Evolutionary conservation across 2,888 invertebrate species (phyloP), one percentile per base, ranked within the genome.

Genomic region (Epiblema foenella): DNA sequence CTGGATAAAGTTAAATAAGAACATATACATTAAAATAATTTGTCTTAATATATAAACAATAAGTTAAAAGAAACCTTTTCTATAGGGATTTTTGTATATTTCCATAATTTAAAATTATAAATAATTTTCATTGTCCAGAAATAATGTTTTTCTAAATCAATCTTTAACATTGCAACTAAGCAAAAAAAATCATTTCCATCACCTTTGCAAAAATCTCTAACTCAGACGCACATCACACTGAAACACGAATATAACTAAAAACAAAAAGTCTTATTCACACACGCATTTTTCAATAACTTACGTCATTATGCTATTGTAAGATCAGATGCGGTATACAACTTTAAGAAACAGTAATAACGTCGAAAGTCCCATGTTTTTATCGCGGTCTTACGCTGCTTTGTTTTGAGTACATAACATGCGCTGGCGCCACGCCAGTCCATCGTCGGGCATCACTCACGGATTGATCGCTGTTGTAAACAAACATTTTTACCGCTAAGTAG

Each of bases 381-480:
- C 7, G n/a, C 8, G 9, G 8, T 29, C 15, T 12, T 56, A n/a
- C 15, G 56, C 8, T n/a, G 2, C n/a, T 56, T 29, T n/a, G 56
- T 29, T 9, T 15, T 4, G 12, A 49, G 12, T 0, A 12, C 7
- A 2, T 15, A 69, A 51, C 57, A 62, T 66, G 69, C 71, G 67
- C 70, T 77, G 77, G 76, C 74, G 37, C 51, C 11, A 15, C 51
- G 75, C 77, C 77, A 77, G 70, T 39, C 69, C 64, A 60, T 73
- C 62, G 15, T 39, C 67, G 82, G 79, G 82, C 81, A 88, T 88
- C 89, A 86, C 87, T 89, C 87, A 83, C 83, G 79, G 83, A 85
- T 84, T 83, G 89, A 88, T 87, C 84, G 85, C 78, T 85, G 24
- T 46, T 64, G 85, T 89, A 89, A 89, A 89, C 88, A 89, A 72